Base-by-base conservation (phyloP, 2,888 invertebrate species). In the Gnatocerus cornutus region DNA sequence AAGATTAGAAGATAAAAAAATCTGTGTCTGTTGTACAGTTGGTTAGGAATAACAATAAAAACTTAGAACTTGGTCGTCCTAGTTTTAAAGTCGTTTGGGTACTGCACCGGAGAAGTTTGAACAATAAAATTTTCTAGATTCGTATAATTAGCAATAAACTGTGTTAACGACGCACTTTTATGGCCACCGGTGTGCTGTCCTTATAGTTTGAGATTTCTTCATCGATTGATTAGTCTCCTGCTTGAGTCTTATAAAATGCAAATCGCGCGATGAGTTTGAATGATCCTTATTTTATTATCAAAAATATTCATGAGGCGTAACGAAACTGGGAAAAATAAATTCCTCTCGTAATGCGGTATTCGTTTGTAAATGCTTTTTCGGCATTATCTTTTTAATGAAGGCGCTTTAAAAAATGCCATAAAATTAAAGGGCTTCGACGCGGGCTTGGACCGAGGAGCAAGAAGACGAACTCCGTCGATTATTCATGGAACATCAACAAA, bases 381-480 rank as follows among this genome's bases (percentile, higher is more conserved):
- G 63, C 33, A 53, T 63, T 63, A 63, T 63, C 53, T 63, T 53
- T 63, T 53, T 63, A 63, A 63, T 63, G 63, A 53, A 63, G 45
- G 52, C 30, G 50, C 63, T 63, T 53, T 63, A 63, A 63, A 50
- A 63, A 63, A 53, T 53, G 52, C 63, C 21, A 61, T 63, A 43
- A 63, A 74, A 75, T 77, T 78, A 78, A 76, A 76, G 84, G 85
- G 81, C 79, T 64, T 75, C 77, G 37, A 88, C 88, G 80, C 87
- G 87, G 68, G 84, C 86, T 21, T 98, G 97, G 98, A 89, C 90
- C 12, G 95, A 96, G 80, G 92, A 93, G 77, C 93, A 97, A 82
- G 96, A 97, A 84, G 90, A 92, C 72, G 97, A 97, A 86, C 85
- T 98, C 43, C 89, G 91, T 53, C 88, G 90, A 71, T 88, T 98